Percentiles rank a stretch among this genome's conserved stretches.
Evolutionary conservation across 1,140 invertebrate genomes (phyloP).

Genomic region (Drosophila kanapiae): DNA sequence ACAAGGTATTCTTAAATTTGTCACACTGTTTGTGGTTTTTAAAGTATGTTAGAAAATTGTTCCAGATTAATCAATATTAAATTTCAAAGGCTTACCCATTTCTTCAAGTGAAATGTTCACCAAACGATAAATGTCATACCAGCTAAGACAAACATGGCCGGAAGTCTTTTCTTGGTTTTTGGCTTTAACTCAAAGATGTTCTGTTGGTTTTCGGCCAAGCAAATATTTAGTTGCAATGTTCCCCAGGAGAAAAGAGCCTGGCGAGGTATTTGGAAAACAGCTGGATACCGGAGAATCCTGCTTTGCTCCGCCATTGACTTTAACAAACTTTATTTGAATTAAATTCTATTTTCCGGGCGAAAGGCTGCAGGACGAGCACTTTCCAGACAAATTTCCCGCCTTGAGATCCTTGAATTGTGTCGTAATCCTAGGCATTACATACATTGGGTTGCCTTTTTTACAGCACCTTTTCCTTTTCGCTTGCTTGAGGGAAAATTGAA

Average conservation of each 20-base stretch:
- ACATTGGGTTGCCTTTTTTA: conserved; percentile 22
- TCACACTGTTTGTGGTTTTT: neutral
- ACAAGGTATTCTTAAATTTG: no score
- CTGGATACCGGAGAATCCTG: conserved; percentile 17
- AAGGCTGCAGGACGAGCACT: conserved; percentile 6
- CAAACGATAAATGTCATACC: conserved; percentile 1
- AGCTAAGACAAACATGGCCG: conserved; percentile 24
- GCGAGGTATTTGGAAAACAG: conserved; percentile 13
- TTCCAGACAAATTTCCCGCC: neutral
- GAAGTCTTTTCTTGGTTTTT: conserved; percentile 8
- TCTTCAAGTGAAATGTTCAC: neutral
- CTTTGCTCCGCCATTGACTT: neutral
- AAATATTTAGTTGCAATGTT: conserved; percentile 38
- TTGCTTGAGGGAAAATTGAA: conserved; percentile 53
- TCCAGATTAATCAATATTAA: neutral
- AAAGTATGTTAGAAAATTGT: neutral
- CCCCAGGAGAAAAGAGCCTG: neutral
- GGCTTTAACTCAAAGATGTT: conserved; percentile 22
- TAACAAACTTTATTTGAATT: neutral
- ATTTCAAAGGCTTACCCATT: neutral
- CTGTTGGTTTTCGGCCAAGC: conserved; percentile 7
- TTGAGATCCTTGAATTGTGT: conserved; percentile 2
- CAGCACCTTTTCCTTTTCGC: conserved; percentile 29
- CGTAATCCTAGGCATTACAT: conserved; percentile 15
- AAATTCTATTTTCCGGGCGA: conserved; percentile 16